Percentiles rank a stretch among this genome's conserved stretches.
Conservation (phyloP, 2,797 vertebrate genomes). For the Melanotaenia trifasciata region DNA sequence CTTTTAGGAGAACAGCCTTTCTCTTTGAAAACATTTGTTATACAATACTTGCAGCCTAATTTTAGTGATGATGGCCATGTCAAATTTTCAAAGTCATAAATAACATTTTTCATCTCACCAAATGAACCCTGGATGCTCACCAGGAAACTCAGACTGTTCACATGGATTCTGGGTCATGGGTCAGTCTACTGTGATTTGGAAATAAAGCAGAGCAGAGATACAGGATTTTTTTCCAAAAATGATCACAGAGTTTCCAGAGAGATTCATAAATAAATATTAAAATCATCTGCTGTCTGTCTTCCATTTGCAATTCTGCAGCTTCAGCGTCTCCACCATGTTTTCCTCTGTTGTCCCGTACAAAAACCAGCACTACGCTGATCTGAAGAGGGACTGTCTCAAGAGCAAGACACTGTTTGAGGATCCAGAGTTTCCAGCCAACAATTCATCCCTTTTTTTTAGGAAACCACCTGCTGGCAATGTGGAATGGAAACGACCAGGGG, state of each 20-base stretch:
- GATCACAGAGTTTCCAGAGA: constrained; percentile 2
- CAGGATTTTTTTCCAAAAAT: neutral
- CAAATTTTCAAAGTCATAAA: neutral
- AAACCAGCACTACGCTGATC: constrained; percentile 87
- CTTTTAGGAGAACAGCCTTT: neutral
- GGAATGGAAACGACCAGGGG: constrained; percentile 91
- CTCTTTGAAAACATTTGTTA: neutral
- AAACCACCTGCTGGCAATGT: constrained; percentile 80
- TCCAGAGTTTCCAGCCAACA: constrained; percentile 87
- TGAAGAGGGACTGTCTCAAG: constrained; percentile 85
- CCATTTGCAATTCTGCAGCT: constrained; percentile 53
- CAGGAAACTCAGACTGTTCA: constrained; percentile 7
- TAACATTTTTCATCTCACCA: neutral
- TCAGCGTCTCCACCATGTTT: constrained; percentile 80
- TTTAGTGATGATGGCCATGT: neutral
- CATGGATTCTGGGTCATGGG: constrained; percentile 19
- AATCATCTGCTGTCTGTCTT: constrained; percentile 39
- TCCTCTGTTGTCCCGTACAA: constrained; percentile 80
- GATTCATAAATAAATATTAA: constrained; percentile 24
- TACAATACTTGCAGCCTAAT: neutral
- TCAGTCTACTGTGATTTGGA: constrained; percentile 18
- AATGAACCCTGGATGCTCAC: neutral
- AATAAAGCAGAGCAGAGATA: constrained; percentile 25
- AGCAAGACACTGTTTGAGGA: constrained; percentile 89
- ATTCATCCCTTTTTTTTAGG: constrained; percentile 87